Percentiles rank a stretch among this genome's conserved stretches.
These are phyloP conservation scores for Xiphophorus birchmanni DNA, from an alignment of 2,797 vertebrate species.

Conservation along the genomic window DNA sequence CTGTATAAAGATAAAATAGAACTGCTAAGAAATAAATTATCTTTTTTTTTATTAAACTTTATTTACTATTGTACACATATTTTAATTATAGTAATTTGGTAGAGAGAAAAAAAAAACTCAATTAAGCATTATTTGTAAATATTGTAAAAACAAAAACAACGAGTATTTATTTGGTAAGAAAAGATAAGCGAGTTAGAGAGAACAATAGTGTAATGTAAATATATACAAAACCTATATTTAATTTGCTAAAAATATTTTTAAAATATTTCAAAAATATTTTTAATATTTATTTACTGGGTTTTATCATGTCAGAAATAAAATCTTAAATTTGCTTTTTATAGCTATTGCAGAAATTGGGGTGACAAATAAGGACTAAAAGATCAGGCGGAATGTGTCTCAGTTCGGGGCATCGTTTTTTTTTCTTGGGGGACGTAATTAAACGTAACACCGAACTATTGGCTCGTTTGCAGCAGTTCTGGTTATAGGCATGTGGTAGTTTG, in stretches of 20 bases:
- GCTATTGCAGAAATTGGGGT: not conserved
- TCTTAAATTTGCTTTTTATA: not conserved
- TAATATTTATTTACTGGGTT: not conserved
- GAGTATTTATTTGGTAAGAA: not conserved
- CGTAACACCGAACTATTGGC: conserved; percentile 54
- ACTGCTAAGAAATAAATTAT: not conserved
- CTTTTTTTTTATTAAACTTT: not conserved
- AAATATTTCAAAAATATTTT: not conserved
- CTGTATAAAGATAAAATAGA: not conserved
- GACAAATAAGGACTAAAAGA: no score
- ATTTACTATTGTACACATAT: not conserved
- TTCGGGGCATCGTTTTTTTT: conserved; percentile 28
- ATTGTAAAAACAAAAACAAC: not conserved
- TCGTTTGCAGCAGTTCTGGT: not conserved
- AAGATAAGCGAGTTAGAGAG: not conserved
- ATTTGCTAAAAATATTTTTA: not conserved
- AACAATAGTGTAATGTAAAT: not conserved
- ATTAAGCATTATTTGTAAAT: not conserved
- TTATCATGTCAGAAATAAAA: not conserved
- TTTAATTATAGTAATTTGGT: not conserved
- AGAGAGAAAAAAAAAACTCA: not conserved
- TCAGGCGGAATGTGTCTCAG: not conserved
- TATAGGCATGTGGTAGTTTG: not conserved
- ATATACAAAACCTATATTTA: not conserved
- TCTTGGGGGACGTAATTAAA: conserved; percentile 43